Evolutionary conservation across 2,113 vertebrate genomes (phyloP), one percentile per base, ranked within the genome.

Genomic region (Periophthalmus modestus): DNA sequence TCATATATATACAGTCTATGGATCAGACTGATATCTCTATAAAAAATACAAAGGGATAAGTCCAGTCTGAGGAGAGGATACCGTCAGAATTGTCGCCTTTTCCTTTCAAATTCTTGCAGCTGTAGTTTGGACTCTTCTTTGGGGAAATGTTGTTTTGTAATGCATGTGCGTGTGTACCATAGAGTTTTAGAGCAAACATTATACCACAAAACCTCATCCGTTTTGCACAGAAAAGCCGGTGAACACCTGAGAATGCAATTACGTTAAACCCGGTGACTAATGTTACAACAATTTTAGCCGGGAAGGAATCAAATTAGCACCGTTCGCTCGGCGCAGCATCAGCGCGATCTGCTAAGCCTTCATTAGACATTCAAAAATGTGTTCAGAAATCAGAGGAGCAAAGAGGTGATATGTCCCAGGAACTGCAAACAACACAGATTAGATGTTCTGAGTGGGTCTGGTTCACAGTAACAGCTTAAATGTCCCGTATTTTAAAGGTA

Each of bases 351-450:
- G 63, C 72, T 72, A 67, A 82, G 63, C 23, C 69, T 2, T 0
- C 33, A 62, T 78, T 46, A 33, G 16, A 67, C 24, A 77, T 80
- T 18, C n/a, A 55, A 16, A 67, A 78, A 82, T 50, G 50, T 71
- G 77, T 73, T 48, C 68, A 74, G 71, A 78, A 78, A 81, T 78
- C 75, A 82, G 80, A 73, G 24, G 72, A 75, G 58, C 48, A 16
- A 16, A 15, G 12, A 48, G 47, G 47, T 4, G 47, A 48, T 12
- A 4, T 48, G 47, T 13, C 10, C 39, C 7, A 4, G 36, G 36
- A 39, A 39, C 36, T 39, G 36, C 36, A 43, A 10, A 43, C 39
- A 43, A 43, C 7, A 10, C 39, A 43, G 39, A 43, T 43, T 43
- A 43, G 10, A 43, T 43, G 1, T 9, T 28, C 3, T 28, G 3